These are phyloP conservation scores for Andrena haemorrhoa DNA, from an alignment of 2,888 invertebrate genomes.

Conservation along the genomic window DNA sequence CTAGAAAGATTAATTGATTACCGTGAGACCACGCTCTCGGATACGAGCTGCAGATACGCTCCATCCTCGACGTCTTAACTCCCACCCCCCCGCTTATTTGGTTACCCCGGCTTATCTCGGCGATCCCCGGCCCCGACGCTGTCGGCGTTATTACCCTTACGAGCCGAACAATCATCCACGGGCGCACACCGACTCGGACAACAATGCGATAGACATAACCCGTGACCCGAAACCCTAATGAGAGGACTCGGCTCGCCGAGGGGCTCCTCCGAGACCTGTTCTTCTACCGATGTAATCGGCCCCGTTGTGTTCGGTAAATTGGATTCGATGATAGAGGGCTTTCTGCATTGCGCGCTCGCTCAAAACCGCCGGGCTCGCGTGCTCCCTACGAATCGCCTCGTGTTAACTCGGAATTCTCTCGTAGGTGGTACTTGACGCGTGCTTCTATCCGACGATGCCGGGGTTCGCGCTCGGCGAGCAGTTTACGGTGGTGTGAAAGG, in stretches of 20 bases:
- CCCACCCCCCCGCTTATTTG: constrained; percentile 71
- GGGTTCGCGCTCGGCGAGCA: background rate
- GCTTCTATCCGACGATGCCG: constrained; percentile 18
- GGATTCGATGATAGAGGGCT: constrained; percentile 74
- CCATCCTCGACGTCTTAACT: constrained; percentile 40
- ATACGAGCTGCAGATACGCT: constrained; percentile 44
- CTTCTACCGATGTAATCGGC: constrained; percentile 76
- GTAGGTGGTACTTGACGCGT: constrained; percentile 43
- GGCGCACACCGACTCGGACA: constrained; percentile 53
- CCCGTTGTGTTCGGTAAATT: constrained; percentile 78
- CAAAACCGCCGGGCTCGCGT: constrained; percentile 28
- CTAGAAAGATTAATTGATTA: constrained; percentile 67
- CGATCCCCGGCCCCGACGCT: constrained; percentile 36
- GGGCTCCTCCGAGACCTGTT: constrained; percentile 42
- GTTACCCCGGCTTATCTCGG: constrained; percentile 70
- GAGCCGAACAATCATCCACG: constrained; percentile 62
- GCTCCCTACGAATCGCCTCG: constrained; percentile 30
- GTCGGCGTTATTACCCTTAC: constrained; percentile 67
- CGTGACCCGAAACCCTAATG: constrained; percentile 79
- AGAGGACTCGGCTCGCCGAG: constrained; percentile 64
- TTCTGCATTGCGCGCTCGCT: constrained; percentile 52
- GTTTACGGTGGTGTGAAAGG: background rate
- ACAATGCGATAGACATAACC: constrained; percentile 80
- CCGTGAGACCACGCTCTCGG: constrained; percentile 29
- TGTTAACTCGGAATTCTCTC: constrained; percentile 19